These are phyloP conservation scores for Aix galericulata DNA, from an alignment of 2,113 vertebrate species.

Conservation along the genomic window DNA sequence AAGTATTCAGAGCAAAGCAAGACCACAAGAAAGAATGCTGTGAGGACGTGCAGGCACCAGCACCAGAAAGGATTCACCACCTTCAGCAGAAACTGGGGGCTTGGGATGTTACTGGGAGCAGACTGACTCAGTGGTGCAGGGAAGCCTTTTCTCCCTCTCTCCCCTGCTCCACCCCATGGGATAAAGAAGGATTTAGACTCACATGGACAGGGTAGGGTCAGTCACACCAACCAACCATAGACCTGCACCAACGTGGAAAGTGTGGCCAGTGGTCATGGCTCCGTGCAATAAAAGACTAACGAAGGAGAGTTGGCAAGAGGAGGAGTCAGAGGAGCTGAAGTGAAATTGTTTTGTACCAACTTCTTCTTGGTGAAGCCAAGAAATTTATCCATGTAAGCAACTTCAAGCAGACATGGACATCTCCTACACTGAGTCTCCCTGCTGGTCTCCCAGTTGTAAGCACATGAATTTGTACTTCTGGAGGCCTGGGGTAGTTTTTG, in stretches of 20 bases:
- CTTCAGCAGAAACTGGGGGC: neutral
- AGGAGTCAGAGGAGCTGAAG: neutral
- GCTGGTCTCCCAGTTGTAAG: neutral
- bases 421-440: neutral
- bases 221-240: neutral
- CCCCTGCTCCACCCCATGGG: neutral
- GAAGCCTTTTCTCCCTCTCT: neutral
- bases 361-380: neutral
- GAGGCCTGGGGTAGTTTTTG: neutral
- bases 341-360: neutral
- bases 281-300: neutral
- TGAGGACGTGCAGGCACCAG: neutral
- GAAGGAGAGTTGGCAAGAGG: neutral
- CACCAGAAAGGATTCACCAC: neutral
- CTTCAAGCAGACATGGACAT: neutral
- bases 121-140: neutral
- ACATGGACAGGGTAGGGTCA: neutral
- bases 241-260: neutral
- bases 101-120: neutral
- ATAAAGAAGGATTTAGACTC: neutral
- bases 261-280: neutral
- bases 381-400: neutral
- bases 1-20: conserved; percentile 22
- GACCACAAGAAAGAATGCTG: neutral
- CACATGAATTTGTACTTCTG: neutral